Evolutionary conservation across 2,797 vertebrate species (phyloP), one percentile per base, ranked within the genome.

Genomic region (Enteromius argenteus): DNA sequence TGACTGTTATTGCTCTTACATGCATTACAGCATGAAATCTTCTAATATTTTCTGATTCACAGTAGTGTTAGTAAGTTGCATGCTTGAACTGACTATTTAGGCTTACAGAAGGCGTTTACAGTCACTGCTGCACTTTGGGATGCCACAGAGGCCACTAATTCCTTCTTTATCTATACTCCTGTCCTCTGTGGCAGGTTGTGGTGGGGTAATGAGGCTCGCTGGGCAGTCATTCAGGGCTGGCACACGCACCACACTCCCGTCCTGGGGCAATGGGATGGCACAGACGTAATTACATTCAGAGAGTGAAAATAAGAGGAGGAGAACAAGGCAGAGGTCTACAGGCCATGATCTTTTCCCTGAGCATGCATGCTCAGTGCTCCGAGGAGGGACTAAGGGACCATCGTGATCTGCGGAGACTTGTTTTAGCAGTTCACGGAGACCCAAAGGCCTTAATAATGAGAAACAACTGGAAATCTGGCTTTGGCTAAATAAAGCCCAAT

Each of bases 201-300:
- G 90, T 90, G 88, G 89, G 92, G 90, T 95, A 95, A 96, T 95
- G 93, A 95, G 94, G 91, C 93, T 94, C 92, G 10, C 87, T 91
- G 90, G 92, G 93, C 53, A 35, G 76, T 90, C 92, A 90, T 91
- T 90, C 91, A 89, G 90, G 91, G 93, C 69, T 73, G 87, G 86
- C 69, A 46, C 90, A 90, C 88, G 91, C 91, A 87, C 81, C 23
- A 78, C 69, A 81, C 91, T 90, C 90, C 88, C 69, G 15, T 73
- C 69, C 60, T n/a, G 58, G 84, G 85, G 89, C 92, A 89, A 84
- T 84, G 88, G 84, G 87, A 91, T 46, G 74, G 78, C 73, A 90
- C 90, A 85, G 87, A 91, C 86, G 94, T 95, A 95, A 95, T 95
- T 95, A 95, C 93, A 87, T 72, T 87, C 79, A 89, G 81, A 82